Conservation (phyloP, 2,888 invertebrate genomes). For the Adineta ricciae region DNA sequence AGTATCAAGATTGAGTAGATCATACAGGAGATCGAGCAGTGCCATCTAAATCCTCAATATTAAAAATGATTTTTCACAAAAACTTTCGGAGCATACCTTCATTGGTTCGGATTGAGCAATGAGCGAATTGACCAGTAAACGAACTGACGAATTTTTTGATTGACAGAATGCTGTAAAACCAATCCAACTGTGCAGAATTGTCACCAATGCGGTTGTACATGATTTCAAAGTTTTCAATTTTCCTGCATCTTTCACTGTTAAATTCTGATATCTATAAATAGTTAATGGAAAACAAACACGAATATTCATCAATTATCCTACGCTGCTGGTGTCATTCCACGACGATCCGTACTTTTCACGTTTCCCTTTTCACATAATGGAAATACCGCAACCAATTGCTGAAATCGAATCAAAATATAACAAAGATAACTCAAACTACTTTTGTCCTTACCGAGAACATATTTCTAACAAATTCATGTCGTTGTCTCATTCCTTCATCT, state of each 20-base stretch:
- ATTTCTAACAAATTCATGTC: conserved; percentile 7
- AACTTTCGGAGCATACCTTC: neutral
- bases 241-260: neutral
- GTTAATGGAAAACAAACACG: neutral
- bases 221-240: neutral
- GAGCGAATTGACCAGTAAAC: neutral
- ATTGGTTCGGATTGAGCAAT: neutral
- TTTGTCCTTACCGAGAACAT: neutral
- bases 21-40: neutral
- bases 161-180: neutral
- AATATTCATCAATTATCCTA: neutral
- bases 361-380: neutral
- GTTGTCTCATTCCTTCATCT: neutral
- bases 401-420: neutral
- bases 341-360: neutral
- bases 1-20: neutral
- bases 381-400: neutral
- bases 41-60: neutral
- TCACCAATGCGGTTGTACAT: neutral
- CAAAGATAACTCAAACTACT: too few relatives aligned
- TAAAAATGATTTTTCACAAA: neutral
- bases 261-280: neutral
- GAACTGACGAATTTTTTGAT: neutral
- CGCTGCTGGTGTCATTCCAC: conserved; percentile 10
- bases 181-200: neutral